A percentile compares a stretch with the other conserved stretches of the same genome.
Evolutionary conservation across 2,113 vertebrate species (phyloP).

Genomic region (Scolopax mira): DNA sequence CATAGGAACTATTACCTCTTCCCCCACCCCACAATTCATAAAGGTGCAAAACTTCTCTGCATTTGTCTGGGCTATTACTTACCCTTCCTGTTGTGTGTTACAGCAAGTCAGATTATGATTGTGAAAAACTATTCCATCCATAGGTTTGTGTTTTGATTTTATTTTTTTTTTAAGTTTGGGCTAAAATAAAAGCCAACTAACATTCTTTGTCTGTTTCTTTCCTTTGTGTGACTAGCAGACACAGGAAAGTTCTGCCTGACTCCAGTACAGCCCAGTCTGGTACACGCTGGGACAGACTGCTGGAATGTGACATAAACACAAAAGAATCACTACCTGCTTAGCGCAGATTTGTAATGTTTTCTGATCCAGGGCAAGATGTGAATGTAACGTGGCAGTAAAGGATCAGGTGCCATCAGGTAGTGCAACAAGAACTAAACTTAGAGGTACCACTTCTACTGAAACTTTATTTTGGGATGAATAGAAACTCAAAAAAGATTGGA

Average conservation of each 20-base stretch:
- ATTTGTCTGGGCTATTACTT: background rate
- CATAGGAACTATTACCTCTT: background rate
- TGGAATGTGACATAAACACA: background rate
- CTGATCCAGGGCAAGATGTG: background rate
- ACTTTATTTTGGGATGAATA: background rate
- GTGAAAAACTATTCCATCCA: conserved; percentile 63
- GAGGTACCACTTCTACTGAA: background rate
- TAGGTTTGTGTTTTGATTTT: background rate
- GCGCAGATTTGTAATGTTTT: background rate
- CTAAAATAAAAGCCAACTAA: conserved; percentile 66
- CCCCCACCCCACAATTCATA: background rate
- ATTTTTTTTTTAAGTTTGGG: conserved; percentile 22
- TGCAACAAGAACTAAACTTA: background rate
- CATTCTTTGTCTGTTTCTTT: background rate
- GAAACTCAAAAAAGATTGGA: background rate
- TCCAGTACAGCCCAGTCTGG: background rate
- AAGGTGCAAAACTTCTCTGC: conserved; percentile 42
- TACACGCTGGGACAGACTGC: background rate
- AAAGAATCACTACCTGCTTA: background rate
- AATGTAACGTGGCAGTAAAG: background rate
- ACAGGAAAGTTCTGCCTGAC: background rate
- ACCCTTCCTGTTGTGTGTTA: conserved; percentile 43
- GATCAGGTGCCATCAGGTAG: background rate
- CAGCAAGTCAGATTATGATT: background rate
- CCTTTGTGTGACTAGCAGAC: background rate